A percentile compares a stretch with the other conserved stretches of the same genome.
Conservation (phyloP, 2,888 invertebrate species). For the Aphidius colemani region DNA sequence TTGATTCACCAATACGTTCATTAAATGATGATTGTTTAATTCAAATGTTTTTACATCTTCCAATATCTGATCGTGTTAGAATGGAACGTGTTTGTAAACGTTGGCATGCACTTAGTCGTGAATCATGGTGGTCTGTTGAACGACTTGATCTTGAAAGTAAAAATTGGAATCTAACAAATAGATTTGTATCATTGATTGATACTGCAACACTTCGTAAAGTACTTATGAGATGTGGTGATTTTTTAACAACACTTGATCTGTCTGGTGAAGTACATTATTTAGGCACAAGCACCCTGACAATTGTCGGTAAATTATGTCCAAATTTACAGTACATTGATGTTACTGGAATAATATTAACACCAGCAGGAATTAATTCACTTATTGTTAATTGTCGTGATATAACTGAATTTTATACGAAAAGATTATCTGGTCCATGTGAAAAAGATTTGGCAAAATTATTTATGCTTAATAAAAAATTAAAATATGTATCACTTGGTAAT, state of each 20-base stretch:
- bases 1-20: slow-evolving; percentile 55
- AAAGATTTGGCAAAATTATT: slow-evolving; percentile 50
- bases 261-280: slow-evolving; percentile 62
- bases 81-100: slow-evolving; percentile 67
- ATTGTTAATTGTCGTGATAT: slow-evolving; percentile 63
- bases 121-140: slow-evolving; percentile 61
- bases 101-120: slow-evolving; percentile 63
- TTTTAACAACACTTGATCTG: slow-evolving; percentile 62
- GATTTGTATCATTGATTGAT: slow-evolving; percentile 27
- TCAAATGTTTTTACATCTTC: slow-evolving; percentile 63
- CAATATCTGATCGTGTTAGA: slow-evolving; percentile 63
- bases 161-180: slow-evolving; percentile 40
- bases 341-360: slow-evolving; percentile 62
- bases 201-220: slow-evolving; percentile 60
- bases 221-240: slow-evolving; percentile 62
- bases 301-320: slow-evolving; percentile 65
- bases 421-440: slow-evolving; percentile 58
- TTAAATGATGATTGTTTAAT: slow-evolving; percentile 66
- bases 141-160: slow-evolving; percentile 43
- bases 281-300: slow-evolving; percentile 64
- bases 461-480: slow-evolving; percentile 43
- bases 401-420: slow-evolving; percentile 61
- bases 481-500: slow-evolving; percentile 43
- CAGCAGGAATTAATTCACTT: slow-evolving; percentile 62
- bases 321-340: slow-evolving; percentile 64